Conservation (phyloP, 92 coral and sea anemone genomes). For the Virgularia gustaviana region DNA sequence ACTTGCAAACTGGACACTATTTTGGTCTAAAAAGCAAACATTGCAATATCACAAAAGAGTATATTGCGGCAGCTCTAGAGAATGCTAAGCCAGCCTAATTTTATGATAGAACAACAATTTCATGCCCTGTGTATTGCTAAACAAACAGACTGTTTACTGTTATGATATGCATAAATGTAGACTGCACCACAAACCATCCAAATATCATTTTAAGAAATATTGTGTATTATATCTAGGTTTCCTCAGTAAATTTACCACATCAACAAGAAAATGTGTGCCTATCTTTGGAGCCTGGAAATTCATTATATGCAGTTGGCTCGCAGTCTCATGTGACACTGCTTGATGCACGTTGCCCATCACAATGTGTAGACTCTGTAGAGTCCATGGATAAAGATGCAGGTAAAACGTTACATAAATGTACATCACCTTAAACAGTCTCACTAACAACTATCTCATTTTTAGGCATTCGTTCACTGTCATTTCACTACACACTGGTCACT, state of each 20-base stretch:
- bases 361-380: slow-evolving; percentile 52
- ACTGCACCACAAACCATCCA: too few relatives aligned
- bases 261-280: slow-evolving; percentile 81
- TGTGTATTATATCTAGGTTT: slow-evolving; percentile 32
- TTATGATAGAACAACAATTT: too few relatives aligned
- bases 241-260: slow-evolving; percentile 57
- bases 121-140: too few relatives aligned
- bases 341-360: slow-evolving; percentile 58
- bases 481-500: slow-evolving; percentile 69
- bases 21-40: too few relatives aligned
- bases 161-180: too few relatives aligned
- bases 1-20: too few relatives aligned
- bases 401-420: slow-evolving; percentile 3
- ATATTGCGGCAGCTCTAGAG: too few relatives aligned
- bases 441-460: too few relatives aligned
- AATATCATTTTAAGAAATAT: background rate
- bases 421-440: background rate
- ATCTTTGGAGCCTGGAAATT: slow-evolving; percentile 64
- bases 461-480: slow-evolving; percentile 94
- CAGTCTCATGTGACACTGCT: slow-evolving; percentile 81
- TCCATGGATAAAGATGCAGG: slow-evolving; percentile 88
- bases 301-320: slow-evolving; percentile 87
- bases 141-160: too few relatives aligned
- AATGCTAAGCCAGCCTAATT: too few relatives aligned
- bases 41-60: too few relatives aligned